Conservation (phyloP, 2,113 vertebrate species). For the Scartelaos histophorus region DNA sequence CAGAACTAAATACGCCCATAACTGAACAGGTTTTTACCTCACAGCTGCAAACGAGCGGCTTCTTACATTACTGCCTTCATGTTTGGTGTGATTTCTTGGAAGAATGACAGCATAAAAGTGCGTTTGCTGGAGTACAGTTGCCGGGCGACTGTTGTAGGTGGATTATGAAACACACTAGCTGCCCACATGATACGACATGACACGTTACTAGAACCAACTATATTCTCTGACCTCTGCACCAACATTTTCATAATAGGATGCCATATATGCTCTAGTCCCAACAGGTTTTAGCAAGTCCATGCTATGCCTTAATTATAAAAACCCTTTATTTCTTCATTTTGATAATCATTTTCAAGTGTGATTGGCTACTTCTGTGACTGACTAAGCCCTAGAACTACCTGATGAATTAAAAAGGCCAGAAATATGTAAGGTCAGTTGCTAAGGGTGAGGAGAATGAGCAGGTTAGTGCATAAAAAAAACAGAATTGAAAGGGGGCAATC, state of each 20-base stretch:
- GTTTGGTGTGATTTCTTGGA: constrained; percentile 26
- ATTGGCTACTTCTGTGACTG: neutral
- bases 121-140: constrained; percentile 46
- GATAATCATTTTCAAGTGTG: too few species aligned
- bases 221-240: neutral
- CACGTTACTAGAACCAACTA: neutral
- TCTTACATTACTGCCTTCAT: constrained; percentile 23
- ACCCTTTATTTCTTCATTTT: too few species aligned
- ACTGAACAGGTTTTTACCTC: constrained; percentile 11
- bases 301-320: neutral
- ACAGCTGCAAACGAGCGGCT: constrained; percentile 9
- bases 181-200: constrained; percentile 13
- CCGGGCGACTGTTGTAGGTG: constrained; percentile 64
- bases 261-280: neutral
- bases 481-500: neutral
- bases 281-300: neutral
- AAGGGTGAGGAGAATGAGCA: constrained; percentile 35
- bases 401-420: constrained; percentile 17
- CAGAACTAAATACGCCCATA: neutral
- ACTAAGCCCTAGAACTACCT: neutral
- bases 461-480: constrained; percentile 13
- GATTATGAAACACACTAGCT: constrained; percentile 62
- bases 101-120: constrained; percentile 19
- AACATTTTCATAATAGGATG: neutral
- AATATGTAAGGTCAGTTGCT: constrained; percentile 64